phyloP scores from a whole-genome alignment of 1,140 invertebrate genomes.

The Hetaerina americana region DNA sequence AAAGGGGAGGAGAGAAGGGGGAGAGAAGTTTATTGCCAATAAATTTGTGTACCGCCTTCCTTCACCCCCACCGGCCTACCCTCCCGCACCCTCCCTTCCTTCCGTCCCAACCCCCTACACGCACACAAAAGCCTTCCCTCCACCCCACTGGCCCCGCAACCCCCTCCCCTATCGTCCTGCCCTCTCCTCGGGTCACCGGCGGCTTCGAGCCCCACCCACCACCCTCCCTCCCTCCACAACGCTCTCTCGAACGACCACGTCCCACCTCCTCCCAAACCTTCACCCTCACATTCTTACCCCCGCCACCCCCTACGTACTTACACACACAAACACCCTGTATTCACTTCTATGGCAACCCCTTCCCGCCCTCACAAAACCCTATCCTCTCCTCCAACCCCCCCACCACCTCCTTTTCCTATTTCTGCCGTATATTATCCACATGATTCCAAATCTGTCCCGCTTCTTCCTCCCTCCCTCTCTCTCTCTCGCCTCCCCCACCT shows the following conservation, averaged over 20 bases:
- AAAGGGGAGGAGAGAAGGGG: neutral
- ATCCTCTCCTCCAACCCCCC: too few species aligned
- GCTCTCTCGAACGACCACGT: neutral
- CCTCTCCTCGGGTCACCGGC: neutral
- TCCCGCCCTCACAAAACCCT: too few species aligned
- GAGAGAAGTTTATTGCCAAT: neutral
- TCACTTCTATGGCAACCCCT: too few species aligned
- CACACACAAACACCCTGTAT: too few species aligned
- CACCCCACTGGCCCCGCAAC: neutral
- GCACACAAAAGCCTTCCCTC: neutral
- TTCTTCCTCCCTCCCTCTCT: neutral
- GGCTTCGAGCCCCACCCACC: neutral
- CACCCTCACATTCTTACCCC: neutral
- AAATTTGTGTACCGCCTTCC: neutral
- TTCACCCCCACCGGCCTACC: neutral
- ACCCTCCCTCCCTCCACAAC: neutral
- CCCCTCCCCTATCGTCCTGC: neutral
- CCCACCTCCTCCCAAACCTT: neutral
- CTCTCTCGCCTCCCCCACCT: too few species aligned
- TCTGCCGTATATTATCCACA: neutral
- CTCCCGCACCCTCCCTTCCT: neutral
- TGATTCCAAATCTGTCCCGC: neutral
- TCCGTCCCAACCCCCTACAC: too few species aligned
- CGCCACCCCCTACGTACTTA: too few species aligned
- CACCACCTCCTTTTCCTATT: conserved; percentile 1